Conservation (phyloP, 2,797 vertebrate species). For the Enteromius treurensis region DNA sequence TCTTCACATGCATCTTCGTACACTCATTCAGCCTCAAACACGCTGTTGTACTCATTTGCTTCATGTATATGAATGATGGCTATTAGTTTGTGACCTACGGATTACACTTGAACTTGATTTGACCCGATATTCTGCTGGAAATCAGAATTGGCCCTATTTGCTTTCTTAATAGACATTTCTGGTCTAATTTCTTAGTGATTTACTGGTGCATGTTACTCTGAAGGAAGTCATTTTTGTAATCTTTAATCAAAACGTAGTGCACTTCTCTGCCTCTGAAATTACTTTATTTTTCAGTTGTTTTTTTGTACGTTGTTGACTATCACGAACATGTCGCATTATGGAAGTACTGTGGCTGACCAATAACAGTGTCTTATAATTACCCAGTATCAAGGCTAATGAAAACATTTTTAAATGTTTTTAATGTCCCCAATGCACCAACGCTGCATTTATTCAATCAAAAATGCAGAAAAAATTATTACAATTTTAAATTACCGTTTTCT, state of each 20-base stretch:
- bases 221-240: not conserved
- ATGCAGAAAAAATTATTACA: not conserved
- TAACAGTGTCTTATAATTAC: not conserved
- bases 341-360: not conserved
- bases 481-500: not conserved
- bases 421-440: not conserved
- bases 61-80: slow-evolving; percentile 17
- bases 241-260: not conserved
- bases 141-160: slow-evolving; percentile 14
- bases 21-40: slow-evolving; percentile 3
- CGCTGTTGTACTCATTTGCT: slow-evolving; percentile 21
- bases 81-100: slow-evolving; percentile 19
- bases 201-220: not conserved
- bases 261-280: not conserved
- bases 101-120: slow-evolving; percentile 31
- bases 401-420: not conserved
- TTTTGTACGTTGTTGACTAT: not conserved
- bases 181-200: not conserved
- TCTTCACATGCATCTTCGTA: not conserved
- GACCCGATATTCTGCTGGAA: slow-evolving; percentile 1
- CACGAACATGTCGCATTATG: not conserved
- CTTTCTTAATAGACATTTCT: not conserved
- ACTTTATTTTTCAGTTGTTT: not conserved
- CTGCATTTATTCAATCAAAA: too few relatives aligned
- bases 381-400: not conserved